phyloP scores from a whole-genome alignment of 2,888 invertebrate genomes.

The Parnassius smintheus region DNA sequence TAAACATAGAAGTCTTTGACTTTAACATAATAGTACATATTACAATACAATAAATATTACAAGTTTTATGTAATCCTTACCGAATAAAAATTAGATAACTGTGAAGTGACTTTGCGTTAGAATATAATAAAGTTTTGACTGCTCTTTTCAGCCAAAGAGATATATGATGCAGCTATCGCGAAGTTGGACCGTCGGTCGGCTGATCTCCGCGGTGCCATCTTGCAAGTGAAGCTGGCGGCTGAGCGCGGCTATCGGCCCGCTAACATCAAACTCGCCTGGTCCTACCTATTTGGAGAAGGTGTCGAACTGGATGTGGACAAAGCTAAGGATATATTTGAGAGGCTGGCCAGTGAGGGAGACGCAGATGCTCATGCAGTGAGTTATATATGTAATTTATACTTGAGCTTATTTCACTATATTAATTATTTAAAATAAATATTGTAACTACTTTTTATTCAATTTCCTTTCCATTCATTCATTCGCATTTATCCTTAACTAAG shows the following conservation, averaged over 20 bases:
- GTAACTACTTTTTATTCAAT: too few relatives aligned
- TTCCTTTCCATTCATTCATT: too few relatives aligned
- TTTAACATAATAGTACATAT: too few relatives aligned
- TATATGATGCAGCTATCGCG: slow-evolving; percentile 86
- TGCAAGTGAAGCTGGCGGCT: slow-evolving; percentile 89
- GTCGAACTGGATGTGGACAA: slow-evolving; percentile 87
- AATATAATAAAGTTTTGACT: too few relatives aligned
- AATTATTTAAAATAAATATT: too few relatives aligned
- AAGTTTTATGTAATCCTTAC: too few relatives aligned
- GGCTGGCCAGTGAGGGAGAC: slow-evolving; percentile 87
- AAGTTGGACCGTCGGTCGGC: slow-evolving; percentile 88
- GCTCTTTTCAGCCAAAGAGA: slow-evolving; percentile 82
- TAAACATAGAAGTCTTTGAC: too few relatives aligned
- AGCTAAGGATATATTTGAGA: slow-evolving; percentile 88
- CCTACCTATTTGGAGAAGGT: slow-evolving; percentile 90
- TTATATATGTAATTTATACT: slow-evolving; percentile 18
- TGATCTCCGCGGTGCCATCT: slow-evolving; percentile 87
- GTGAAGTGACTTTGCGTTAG: too few relatives aligned
- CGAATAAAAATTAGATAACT: too few relatives aligned
- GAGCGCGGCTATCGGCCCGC: slow-evolving; percentile 90
- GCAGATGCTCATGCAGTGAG: slow-evolving; percentile 94
- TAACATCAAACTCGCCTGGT: slow-evolving; percentile 93
- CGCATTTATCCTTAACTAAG: too few relatives aligned
- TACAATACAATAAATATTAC: too few relatives aligned
- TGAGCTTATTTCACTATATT: neutral